Percentiles rank a stretch among this genome's conserved stretches.
Conservation (phyloP, 2,797 vertebrate species). For the Mus caroli region DNA sequence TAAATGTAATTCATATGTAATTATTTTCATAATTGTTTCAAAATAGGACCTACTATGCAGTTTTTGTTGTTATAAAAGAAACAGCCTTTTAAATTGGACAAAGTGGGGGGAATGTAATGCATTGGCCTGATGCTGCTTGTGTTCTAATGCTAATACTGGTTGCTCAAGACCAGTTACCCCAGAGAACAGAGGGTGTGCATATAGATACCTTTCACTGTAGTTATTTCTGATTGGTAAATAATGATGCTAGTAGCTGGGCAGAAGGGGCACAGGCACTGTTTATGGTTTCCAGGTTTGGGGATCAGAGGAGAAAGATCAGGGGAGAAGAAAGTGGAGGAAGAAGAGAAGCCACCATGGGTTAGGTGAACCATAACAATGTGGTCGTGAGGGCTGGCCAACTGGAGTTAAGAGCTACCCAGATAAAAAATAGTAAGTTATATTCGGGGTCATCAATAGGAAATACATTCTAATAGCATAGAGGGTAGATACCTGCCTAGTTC, state of each 20-base stretch:
- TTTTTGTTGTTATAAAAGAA: background rate
- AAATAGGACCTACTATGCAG: background rate
- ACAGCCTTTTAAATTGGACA: background rate
- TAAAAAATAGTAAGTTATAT: background rate
- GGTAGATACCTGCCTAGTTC: background rate
- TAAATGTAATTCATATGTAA: background rate
- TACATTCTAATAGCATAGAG: background rate
- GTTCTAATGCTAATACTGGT: background rate
- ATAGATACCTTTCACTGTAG: background rate
- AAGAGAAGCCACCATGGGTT: background rate
- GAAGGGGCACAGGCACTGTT: background rate
- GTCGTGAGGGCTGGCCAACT: background rate
- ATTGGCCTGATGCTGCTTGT: background rate
- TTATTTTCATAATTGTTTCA: background rate
- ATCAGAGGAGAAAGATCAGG: too few relatives aligned
- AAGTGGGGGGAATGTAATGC: background rate
- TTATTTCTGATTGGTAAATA: background rate
- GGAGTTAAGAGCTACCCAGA: background rate
- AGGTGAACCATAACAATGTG: background rate
- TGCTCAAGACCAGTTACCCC: background rate
- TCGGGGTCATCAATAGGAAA: background rate
- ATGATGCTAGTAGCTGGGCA: background rate
- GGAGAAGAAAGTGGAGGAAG: background rate
- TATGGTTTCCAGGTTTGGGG: too few relatives aligned
- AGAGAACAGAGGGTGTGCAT: background rate